Base-by-base conservation (phyloP, 1,140 invertebrate species). In the Drosophila navojoa region DNA sequence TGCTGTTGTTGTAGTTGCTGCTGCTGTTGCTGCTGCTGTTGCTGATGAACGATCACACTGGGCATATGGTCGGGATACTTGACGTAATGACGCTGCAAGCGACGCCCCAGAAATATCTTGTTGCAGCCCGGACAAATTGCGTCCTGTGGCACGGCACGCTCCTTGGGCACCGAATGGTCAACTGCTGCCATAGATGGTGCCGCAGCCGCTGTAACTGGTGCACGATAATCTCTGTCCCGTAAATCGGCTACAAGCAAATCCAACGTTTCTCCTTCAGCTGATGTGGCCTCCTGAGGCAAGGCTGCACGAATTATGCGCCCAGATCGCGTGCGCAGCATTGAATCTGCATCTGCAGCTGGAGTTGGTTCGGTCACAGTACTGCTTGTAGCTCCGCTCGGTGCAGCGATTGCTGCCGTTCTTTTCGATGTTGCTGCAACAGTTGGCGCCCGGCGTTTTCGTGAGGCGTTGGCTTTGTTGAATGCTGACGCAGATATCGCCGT, bases 11-110 rank as follows among this genome's bases (percentile, higher is more conserved):
- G 32, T 3, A 1, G 16, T 6, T 19, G 52, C n/a, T 54, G 57
- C 0, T 54, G 35, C 1, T 45, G 55, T 3, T 19, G 49, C 16
- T 13, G 49, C 4, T 50, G 38, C 29, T 19, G 29, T 6, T 60
- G 42, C 5, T 47, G 53, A 42, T 16, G 62, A 2, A 54, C 69
- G 25, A 71, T 52, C n/a, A 25, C 69, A 54, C 19, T 62, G 53
- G 69, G 55, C 81, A 91, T 91, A 49, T 92, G 91, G 27, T 91
- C 82, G 1, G 91, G 91, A 64, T 79, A 85, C 44, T 91, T 84
- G n/a, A 78, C 76, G 61, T 79, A 92, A 70, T 92, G 91, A 0
- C 84, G 76, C 68, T 90, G 77, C 63, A 92, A 22, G 3, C 90
- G 81, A 15, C 82, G 87, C 0, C 91, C 91, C 53, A 92, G 44